Evolutionary conservation across 2,797 vertebrate genomes (phyloP), one percentile per base, ranked within the genome.

Genomic region (Crocodylus rhombifer): DNA sequence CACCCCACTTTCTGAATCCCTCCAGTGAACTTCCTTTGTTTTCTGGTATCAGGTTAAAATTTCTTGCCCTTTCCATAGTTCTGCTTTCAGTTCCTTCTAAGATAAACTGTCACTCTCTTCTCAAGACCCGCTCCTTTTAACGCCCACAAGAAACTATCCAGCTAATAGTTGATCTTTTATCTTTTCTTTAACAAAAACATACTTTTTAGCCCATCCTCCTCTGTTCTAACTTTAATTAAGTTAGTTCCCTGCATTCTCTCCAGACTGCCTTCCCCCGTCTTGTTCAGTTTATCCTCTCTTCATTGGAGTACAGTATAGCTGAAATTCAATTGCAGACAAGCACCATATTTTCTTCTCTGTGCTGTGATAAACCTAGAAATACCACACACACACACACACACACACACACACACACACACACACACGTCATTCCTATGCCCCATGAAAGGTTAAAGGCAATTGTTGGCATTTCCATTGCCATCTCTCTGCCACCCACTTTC

Each of bases 371-470:
- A 14, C 11, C 87, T 85, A 60, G 21, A 42, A 42, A 42, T 42
- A 42, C 42, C 36, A 42, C 30, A 30, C 30, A 30, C 30, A 30
- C 30, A 30, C 42, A 42, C 42, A 42, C 7, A 61, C 4, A 0
- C 58, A 30, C 30, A 30, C 30, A 30, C 36, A 42, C 30, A 30
- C 30, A 30, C 30, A 30, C 30, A 30, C 42, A 42, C 42, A 42
- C 7, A 61, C 4, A 0, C 58, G 17, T 58, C 87, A 28, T 90
- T 95, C 95, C 77, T 80, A 79, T 73, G 51, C 20, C 5, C 42
- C 75, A 76, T 55, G 18, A 83, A 87, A 95, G 60, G 74, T 82
- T 96, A 80, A 92, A 93, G 96, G 89, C 63, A 69, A 73, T 77
- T 4, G 3, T 87, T 0, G 0, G 67, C 67, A 42, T 18, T 33